Evolutionary conservation across 2,797 vertebrate species (phyloP), one percentile per base, ranked within the genome.

Genomic region (Chlorospingus flavigularis): DNA sequence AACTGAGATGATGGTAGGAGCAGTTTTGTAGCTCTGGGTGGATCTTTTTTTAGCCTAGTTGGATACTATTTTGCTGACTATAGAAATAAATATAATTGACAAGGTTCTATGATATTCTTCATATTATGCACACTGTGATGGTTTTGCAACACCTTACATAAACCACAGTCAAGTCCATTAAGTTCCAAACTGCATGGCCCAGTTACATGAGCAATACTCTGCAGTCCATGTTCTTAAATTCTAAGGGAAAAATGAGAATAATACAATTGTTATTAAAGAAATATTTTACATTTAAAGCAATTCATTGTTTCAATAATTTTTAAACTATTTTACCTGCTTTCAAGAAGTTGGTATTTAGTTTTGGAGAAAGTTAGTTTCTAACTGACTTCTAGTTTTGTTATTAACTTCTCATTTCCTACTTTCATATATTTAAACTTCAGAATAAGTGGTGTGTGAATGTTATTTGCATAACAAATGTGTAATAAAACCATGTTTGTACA

Each of bases 401-500:
- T 5, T 91, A 86, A 74, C 17, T 88, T 97, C 92, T 97, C 90
- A 66, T 95, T 98, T 98, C 97, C 95, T 95, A 40, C 86, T 97
- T 96, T 94, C 26, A 33, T 47, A 63, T 95, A 85, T 96, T 95
- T 95, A 85, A 82, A 80, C 72, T 91, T 61, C 35, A 92, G 65
- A 87, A 66, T 94, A 91, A 97, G 90, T 90, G 93, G 76, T 93
- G 82, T 81, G 77, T 93, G 70, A 83, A 55, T 88, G 63, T 93
- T 88, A 86, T 97, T 96, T 97, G 88, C 93, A 68, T 96, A 93
- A 72, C 55, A 82, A 87, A 70, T 88, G 17, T 68, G 70, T 92
- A 86, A 86, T 89, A 65, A 84, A 85, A 78, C 63, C 70, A 7
- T 1, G 6, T 75, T 96, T 17, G 7, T 63, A n/a, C 3, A 26